Evolutionary conservation across 2,797 vertebrate genomes (phyloP).

Genomic region (Neosilurus mollespiculum): DNA sequence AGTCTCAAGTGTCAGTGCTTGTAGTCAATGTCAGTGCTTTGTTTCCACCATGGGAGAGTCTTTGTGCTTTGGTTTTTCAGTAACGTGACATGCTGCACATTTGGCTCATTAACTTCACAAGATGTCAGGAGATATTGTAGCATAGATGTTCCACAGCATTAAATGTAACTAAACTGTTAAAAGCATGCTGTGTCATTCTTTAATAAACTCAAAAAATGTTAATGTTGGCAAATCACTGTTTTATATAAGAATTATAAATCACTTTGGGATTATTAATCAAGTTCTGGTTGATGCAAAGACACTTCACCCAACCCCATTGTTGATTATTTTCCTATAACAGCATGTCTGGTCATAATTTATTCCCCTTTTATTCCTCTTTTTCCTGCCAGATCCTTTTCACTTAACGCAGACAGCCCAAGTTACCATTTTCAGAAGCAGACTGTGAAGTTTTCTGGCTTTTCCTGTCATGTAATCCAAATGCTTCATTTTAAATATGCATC

Average conservation of each 20-base stretch:
- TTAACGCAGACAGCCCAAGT: slow-evolving; percentile 25
- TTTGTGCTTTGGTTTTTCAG: not conserved
- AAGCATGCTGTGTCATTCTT: not conserved
- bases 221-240: not conserved
- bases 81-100: not conserved
- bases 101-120: not conserved
- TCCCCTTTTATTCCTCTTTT: slow-evolving; percentile 16
- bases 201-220: not conserved
- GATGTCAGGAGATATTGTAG: not conserved
- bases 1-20: not conserved
- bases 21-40: not conserved
- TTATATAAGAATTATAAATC: not conserved
- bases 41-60: not conserved
- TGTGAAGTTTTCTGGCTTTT: slow-evolving; percentile 32
- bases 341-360: not conserved
- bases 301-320: not conserved
- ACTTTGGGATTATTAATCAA: slow-evolving; percentile 8
- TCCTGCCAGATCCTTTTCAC: slow-evolving; percentile 48
- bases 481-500: slow-evolving; percentile 11
- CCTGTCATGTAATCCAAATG: slow-evolving; percentile 29
- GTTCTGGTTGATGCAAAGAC: not conserved
- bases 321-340: slow-evolving; percentile 22
- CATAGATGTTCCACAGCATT: not conserved
- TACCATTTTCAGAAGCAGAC: slow-evolving; percentile 26
- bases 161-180: not conserved